A percentile compares a stretch with the other conserved stretches of the same genome.
phyloP scores from a whole-genome alignment of 1,140 invertebrate species.

The Maconellicoccus hirsutus region DNA sequence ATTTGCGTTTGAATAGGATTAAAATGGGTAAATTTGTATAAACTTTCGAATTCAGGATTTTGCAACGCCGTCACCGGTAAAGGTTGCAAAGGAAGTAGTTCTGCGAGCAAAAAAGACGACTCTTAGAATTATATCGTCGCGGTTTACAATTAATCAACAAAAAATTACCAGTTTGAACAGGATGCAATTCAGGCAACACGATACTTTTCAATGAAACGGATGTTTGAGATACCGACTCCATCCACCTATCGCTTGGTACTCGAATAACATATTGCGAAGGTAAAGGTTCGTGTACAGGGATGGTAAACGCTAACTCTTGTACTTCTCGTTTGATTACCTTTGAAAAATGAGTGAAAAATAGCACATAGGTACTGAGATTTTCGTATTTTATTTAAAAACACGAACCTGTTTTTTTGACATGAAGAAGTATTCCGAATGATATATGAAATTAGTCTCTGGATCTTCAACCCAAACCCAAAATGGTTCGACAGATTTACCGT shows the following conservation, averaged over 20 bases:
- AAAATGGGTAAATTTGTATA: conserved; percentile 92
- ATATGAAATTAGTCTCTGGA: conserved; percentile 83
- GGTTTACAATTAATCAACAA: conserved; percentile 13
- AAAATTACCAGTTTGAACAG: conserved; percentile 70
- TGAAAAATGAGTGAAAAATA: conserved; percentile 29
- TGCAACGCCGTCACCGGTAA: conserved; percentile 73
- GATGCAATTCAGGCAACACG: conserved; percentile 83
- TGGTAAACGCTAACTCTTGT: conserved; percentile 86
- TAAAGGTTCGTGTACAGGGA: conserved; percentile 85
- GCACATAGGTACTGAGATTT: background rate
- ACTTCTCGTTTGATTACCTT: conserved; percentile 53
- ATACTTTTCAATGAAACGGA: conserved; percentile 79
- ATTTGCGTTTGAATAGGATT: conserved; percentile 99
- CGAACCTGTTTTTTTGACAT: conserved; percentile 76
- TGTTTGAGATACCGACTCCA: conserved; percentile 61
- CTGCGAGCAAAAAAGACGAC: conserved; percentile 38
- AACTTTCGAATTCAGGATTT: conserved; percentile 57
- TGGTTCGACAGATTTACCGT: conserved; percentile 74
- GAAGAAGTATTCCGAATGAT: conserved; percentile 89
- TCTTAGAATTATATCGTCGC: background rate
- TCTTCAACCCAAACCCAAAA: conserved; percentile 99
- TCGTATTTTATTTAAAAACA: conserved; percentile 13
- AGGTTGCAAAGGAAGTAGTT: conserved; percentile 82
- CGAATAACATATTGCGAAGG: conserved; percentile 86
- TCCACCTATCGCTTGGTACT: conserved; percentile 79